Evolutionary conservation across 2,888 invertebrate genomes (phyloP), one percentile per base, ranked within the genome.

Genomic region (Seladonia tumulorum): DNA sequence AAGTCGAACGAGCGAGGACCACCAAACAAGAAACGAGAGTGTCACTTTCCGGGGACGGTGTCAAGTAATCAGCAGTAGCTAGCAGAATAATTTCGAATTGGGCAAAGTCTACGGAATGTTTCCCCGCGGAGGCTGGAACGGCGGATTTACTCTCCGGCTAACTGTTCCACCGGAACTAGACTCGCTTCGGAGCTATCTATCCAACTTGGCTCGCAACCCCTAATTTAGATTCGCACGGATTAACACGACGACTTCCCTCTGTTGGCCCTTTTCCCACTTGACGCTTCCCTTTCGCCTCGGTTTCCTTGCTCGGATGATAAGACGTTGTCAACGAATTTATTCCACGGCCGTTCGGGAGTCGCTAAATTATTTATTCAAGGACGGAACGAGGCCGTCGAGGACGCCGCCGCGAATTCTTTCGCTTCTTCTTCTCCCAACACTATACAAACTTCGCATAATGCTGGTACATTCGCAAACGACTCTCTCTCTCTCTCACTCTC

Each of bases 171-270:
- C 86, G 78, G 78, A 86, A 84, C 85, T 73, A 76, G 78, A 76
- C 53, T 66, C 68, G 45, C 49, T 85, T 35, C 47, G n/a, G 53
- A 75, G 75, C 78, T 72, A 85, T 85, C 85, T 60, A 78, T 85
- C 81, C 74, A 76, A 81, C 75, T 81, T 85, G 81, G 74, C 73
- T 57, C 80, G 25, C 66, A 39, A 66, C 53, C 86, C 85, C 85
- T 85, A 81, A 86, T 86, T 85, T 81, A 86, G 81, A 85, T 86
- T 81, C 85, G 74, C 78, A 45, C 71, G 77, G 78, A 86, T 86
- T 86, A 85, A 85, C 77, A 53, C 22, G 60, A 47, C 35, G 53
- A 77, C 68, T 63, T 53, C 45, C 29, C 39, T 39, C 45, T 63
- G 49, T n/a, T 76, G 25, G 35, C 70, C 45, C 60, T 66, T 77